Evolutionary conservation across 2,888 invertebrate genomes (phyloP).

Genomic region (Syritta pipiens): DNA sequence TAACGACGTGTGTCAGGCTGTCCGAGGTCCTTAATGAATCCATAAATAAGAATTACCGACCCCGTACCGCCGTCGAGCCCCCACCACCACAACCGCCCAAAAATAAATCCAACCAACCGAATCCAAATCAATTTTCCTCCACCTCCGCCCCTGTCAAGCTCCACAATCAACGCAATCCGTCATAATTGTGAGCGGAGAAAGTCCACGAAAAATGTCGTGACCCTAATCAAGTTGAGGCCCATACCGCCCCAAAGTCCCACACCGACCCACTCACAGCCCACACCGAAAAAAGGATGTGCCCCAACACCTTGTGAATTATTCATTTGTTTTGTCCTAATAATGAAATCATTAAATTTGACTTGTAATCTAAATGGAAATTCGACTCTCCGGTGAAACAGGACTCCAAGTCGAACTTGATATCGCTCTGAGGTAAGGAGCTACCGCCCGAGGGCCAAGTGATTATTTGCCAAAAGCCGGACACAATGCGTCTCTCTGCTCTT

Average conservation of each 20-base stretch:
- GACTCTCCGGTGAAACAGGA: not conserved
- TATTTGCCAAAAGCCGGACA: not conserved
- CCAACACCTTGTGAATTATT: slow-evolving; percentile 26
- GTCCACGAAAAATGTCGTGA: slow-evolving; percentile 32
- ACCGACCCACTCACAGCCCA: not conserved
- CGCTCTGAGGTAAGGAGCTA: not conserved
- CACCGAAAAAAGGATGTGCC: not conserved
- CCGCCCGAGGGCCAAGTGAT: not conserved
- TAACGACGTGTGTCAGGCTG: not conserved
- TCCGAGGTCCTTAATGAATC: not conserved
- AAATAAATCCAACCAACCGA: slow-evolving; percentile 6
- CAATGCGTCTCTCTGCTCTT: not conserved
- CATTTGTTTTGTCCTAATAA: slow-evolving; percentile 22
- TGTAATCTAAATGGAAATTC: slow-evolving; percentile 46
- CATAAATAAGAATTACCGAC: not conserved
- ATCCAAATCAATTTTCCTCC: slow-evolving; percentile 40
- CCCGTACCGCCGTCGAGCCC: not conserved
- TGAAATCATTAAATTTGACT: slow-evolving; percentile 38
- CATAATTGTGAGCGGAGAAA: slow-evolving; percentile 32
- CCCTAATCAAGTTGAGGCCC: slow-evolving; percentile 35
- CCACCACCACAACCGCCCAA: not conserved
- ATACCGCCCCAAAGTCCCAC: slow-evolving; percentile 7
- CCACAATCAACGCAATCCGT: slow-evolving; percentile 43
- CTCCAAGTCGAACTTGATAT: not conserved
- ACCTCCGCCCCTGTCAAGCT: not conserved